Conservation (phyloP, 2,113 vertebrate species). For the Delphinus delphis region DNA sequence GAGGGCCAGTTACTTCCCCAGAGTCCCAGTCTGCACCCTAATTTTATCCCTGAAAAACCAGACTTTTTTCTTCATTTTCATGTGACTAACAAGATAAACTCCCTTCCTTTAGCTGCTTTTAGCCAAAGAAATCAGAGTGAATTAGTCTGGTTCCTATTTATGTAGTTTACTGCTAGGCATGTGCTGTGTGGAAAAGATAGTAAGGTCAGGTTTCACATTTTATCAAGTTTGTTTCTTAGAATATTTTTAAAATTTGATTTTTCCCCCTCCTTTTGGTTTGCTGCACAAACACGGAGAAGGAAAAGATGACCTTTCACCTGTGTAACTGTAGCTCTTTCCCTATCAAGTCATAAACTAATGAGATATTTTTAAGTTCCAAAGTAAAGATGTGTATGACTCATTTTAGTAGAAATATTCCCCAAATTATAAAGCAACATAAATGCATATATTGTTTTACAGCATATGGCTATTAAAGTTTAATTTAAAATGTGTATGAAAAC, state of each 20-base stretch:
- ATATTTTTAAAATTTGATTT: constrained; percentile 56
- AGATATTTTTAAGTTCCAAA: constrained; percentile 64
- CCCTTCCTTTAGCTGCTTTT: constrained; percentile 79
- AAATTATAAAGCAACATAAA: constrained; percentile 73
- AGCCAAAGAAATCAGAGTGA: constrained; percentile 82
- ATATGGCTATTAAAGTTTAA: constrained; percentile 78
- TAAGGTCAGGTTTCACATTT: constrained; percentile 78
- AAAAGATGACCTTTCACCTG: constrained; percentile 67
- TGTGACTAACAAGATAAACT: constrained; percentile 81
- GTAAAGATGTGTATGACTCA: constrained; percentile 56
- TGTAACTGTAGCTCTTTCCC: constrained; percentile 67
- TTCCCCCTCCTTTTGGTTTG: constrained; percentile 52
- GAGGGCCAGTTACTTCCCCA: constrained; percentile 51
- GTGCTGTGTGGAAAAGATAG: constrained; percentile 76
- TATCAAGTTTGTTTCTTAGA: constrained; percentile 76
- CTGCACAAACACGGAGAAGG: constrained; percentile 29
- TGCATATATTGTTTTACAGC: constrained; percentile 77
- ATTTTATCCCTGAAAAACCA: constrained; percentile 64
- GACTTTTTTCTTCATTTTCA: constrained; percentile 67
- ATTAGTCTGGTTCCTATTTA: constrained; percentile 81
- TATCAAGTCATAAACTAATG: constrained; percentile 62
- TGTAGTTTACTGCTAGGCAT: constrained; percentile 78
- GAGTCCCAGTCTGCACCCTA: constrained; percentile 53
- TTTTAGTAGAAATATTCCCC: constrained; percentile 54
- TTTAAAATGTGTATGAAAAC: constrained; percentile 74